These are phyloP conservation scores for Spodoptera picta DNA, from an alignment of 2,888 invertebrate genomes.

Conservation along the genomic window DNA sequence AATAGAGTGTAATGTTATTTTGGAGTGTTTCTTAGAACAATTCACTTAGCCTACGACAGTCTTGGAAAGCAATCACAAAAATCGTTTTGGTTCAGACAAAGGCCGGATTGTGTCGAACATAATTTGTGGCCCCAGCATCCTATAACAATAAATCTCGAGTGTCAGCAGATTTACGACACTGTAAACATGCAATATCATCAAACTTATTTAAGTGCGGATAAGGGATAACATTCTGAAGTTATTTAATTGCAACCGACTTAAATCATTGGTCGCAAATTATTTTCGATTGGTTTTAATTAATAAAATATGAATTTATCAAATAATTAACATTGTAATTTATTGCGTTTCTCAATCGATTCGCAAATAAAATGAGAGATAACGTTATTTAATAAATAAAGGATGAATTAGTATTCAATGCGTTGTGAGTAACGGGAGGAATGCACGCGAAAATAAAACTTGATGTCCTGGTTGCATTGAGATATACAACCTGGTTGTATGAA, in stretches of 20 bases:
- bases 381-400: conserved; percentile 2
- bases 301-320: conserved; percentile 30
- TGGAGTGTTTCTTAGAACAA: conserved; percentile 18
- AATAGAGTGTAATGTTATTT: conserved; percentile 15
- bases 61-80: conserved; percentile 63
- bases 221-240: conserved; percentile 59
- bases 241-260: conserved; percentile 47
- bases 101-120: conserved; percentile 69
- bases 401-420: conserved; percentile 17
- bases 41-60: conserved; percentile 40
- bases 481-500: neutral
- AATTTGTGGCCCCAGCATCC: conserved; percentile 70
- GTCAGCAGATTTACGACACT: conserved; percentile 80
- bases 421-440: conserved; percentile 4
- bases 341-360: conserved; percentile 22
- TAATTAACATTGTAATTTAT: conserved; percentile 56
- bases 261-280: conserved; percentile 54
- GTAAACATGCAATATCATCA: conserved; percentile 83
- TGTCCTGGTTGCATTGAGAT: neutral
- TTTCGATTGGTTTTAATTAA: conserved; percentile 51
- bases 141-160: conserved; percentile 79
- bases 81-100: conserved; percentile 63
- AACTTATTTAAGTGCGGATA: conserved; percentile 68
- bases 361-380: conserved; percentile 26
- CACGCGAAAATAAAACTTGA: conserved; percentile 1